Evolutionary conservation across 2,888 invertebrate species (phyloP).

Genomic region (Ectemnius cavifrons): DNA sequence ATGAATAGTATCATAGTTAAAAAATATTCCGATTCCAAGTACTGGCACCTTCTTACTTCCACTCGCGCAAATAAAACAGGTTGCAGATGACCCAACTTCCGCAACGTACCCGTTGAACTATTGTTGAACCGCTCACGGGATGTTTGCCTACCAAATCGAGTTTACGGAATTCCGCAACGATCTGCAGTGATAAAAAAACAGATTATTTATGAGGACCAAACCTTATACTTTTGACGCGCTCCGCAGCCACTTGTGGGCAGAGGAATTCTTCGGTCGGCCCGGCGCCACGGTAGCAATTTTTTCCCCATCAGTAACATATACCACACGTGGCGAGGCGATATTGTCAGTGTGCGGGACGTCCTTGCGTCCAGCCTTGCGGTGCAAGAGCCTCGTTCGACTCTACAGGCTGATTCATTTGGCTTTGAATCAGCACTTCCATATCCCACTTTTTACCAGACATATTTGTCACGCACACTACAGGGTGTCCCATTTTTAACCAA

Average conservation of each 20-base stretch:
- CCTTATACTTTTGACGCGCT: not conserved
- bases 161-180: not conserved
- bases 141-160: not conserved
- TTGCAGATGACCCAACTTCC: too few relatives aligned
- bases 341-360: constrained; percentile 23
- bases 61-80: too few relatives aligned
- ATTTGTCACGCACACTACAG: not conserved
- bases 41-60: too few relatives aligned
- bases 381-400: constrained; percentile 21
- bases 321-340: constrained; percentile 7
- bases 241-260: not conserved
- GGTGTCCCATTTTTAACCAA: not conserved
- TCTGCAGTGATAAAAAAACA: not conserved
- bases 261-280: constrained; percentile 4
- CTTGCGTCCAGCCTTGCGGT: constrained; percentile 49
- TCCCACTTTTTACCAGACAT: too few relatives aligned
- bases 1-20: not conserved
- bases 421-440: too few relatives aligned
- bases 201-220: constrained; percentile 3
- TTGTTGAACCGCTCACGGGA: not conserved
- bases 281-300: constrained; percentile 1
- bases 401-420: too few relatives aligned
- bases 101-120: too few relatives aligned
- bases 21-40: too few relatives aligned
- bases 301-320: constrained; percentile 12